Percentiles rank a stretch among this genome's conserved stretches.
Evolutionary conservation across 2,888 invertebrate genomes (phyloP).

Genomic region (Agrochola macilenta): DNA sequence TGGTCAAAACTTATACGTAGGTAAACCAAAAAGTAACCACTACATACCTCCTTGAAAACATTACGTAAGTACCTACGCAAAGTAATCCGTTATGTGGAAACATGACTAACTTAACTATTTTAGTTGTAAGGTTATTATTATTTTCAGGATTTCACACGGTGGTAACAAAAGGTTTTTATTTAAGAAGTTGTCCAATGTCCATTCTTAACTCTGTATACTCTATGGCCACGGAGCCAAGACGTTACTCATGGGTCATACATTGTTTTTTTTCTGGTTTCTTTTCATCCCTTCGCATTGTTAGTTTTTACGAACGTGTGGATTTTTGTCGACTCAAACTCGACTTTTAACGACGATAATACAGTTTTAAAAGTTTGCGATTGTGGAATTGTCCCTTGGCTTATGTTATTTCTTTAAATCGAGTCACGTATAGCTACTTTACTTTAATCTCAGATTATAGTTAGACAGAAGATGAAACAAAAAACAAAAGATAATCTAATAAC

Average conservation of each 20-base stretch:
- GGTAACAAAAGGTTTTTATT: neutral
- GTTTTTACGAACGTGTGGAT: constrained; percentile 74
- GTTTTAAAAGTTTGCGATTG: constrained; percentile 29
- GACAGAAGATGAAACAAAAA: neutral
- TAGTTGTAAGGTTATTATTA: constrained; percentile 11
- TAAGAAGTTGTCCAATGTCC: constrained; percentile 16
- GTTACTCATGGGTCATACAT: constrained; percentile 76
- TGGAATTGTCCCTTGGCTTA: constrained; percentile 16
- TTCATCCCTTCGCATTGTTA: constrained; percentile 79
- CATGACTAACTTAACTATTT: neutral
- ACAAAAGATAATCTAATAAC: neutral
- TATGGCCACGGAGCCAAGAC: constrained; percentile 74
- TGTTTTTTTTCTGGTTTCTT: constrained; percentile 77
- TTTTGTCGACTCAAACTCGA: constrained; percentile 62
- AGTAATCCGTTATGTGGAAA: neutral
- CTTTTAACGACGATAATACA: constrained; percentile 34
- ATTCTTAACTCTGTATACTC: constrained; percentile 42
- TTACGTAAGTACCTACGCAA: neutral
- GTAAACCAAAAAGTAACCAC: constrained; percentile 20
- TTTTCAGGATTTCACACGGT: constrained; percentile 13
- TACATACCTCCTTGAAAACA: neutral
- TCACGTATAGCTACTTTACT: too few relatives aligned
- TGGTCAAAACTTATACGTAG: neutral
- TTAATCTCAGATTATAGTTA: neutral
- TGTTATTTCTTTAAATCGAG: neutral